Evolutionary conservation across 2,888 invertebrate genomes (phyloP).

Genomic region (Mesorhabditis belari): DNA sequence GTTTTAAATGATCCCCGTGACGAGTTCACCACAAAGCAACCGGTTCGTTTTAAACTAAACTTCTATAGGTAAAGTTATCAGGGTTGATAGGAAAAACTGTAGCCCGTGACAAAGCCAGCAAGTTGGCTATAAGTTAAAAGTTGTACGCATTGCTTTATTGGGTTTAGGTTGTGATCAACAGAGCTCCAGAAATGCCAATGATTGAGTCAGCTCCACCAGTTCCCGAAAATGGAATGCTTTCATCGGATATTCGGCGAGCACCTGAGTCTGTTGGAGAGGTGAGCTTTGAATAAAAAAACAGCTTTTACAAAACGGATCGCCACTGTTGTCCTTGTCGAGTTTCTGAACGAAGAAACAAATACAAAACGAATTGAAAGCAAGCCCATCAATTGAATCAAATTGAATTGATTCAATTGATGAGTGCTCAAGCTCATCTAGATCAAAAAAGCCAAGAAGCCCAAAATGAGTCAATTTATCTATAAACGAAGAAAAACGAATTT

Average conservation of each 20-base stretch:
- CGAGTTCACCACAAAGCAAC: not conserved
- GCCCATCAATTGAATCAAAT: too few relatives aligned
- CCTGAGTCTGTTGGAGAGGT: constrained; percentile 46
- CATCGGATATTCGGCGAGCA: constrained; percentile 37
- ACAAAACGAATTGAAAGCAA: too few relatives aligned
- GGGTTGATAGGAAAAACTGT: too few relatives aligned
- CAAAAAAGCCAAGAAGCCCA: too few relatives aligned
- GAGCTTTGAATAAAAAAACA: constrained; percentile 7
- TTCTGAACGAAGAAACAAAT: not conserved
- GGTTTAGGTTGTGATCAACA: constrained; percentile 1
- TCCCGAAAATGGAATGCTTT: constrained; percentile 50
- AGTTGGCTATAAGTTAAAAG: too few relatives aligned
- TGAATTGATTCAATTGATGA: too few relatives aligned
- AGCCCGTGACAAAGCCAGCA: too few relatives aligned
- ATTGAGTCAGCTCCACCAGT: constrained; percentile 32
- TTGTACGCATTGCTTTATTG: not conserved
- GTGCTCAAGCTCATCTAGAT: too few relatives aligned
- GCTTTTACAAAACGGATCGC: too few relatives aligned
- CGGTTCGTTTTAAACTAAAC: not conserved
- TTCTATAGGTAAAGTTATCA: not conserved
- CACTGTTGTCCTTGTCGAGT: not conserved
- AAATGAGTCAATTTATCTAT: too few relatives aligned
- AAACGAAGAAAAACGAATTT: too few relatives aligned
- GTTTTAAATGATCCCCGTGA: constrained; percentile 6
- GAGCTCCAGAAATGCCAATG: constrained; percentile 17